Base-by-base conservation (phyloP, 2,113 vertebrate genomes). In the Ornithorhynchus anatinus region DNA sequence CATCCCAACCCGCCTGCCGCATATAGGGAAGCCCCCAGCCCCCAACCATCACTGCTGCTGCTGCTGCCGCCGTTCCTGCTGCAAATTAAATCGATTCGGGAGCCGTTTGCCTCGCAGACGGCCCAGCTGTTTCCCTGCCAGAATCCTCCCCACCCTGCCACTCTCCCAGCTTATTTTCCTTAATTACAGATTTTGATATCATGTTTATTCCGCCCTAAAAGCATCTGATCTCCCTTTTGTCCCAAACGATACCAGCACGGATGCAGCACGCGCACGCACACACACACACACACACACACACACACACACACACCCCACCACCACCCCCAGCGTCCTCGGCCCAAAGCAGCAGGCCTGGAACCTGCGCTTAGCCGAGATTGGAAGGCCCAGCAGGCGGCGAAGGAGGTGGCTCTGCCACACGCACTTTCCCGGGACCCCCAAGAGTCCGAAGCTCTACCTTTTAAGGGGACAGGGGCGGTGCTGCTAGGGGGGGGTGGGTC, bases 111-210 rank as follows among this genome's bases (percentile, higher is more conserved):
- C 62, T 85, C 77, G 74, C 59, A 80, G 60, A 57, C 56, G 59
- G 33, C 77, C 70, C 69, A 33, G 72, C 60, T 82, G 73, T 80
- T 89, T 43, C 61, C 74, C 73, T 85, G 82, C 79, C 60, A 35
- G 80, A 62, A 68, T 84, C 77, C 70, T 58, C 63, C 59, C 47
- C 6, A 25, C 35, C 27, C 35, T 57, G 39, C 48, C 70, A 69
- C 81, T 76, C 84, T 44, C 59, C 59, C 64, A n/a, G n/a, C n/a
- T n/a, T n/a, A n/a, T n/a, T n/a, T 62, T 17, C 52, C 82, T 87
- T 87, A 80, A 89, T 80, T 75, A 79, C 66, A 75, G 66, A n/a
- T 59, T 69, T 75, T 81, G 74, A 75, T 84, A 84, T 74, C 27
- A 56, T 86, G 85, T 73, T 86, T 57, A 77, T 56, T 77, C 72